Percentiles rank a stretch among this genome's conserved stretches.
These are phyloP conservation scores for Yponomeuta malinellus DNA, from an alignment of 2,888 invertebrate species.

Conservation along the genomic window DNA sequence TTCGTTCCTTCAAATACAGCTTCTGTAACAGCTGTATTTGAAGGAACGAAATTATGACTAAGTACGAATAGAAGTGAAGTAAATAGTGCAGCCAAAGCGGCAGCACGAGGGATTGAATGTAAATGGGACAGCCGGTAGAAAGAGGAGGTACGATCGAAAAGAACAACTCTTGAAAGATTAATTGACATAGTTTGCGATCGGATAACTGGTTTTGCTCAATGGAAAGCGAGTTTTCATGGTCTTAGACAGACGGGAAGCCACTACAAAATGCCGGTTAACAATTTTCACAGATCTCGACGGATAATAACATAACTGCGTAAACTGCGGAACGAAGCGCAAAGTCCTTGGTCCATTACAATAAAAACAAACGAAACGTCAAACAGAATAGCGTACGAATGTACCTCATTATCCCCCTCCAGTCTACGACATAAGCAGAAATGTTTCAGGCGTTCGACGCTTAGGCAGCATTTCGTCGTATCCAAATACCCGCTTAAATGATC, in stretches of 20 bases:
- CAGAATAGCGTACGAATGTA: conserved; percentile 2
- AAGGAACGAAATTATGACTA: no score
- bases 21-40: no score
- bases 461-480: conserved; percentile 59
- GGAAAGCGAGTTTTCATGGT: not conserved
- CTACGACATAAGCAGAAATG: conserved; percentile 64
- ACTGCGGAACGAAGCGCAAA: not conserved
- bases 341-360: conserved; percentile 8
- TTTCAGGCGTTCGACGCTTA: conserved; percentile 38
- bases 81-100: no score
- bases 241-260: not conserved
- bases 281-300: not conserved
- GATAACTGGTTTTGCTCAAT: not conserved
- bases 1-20: no score
- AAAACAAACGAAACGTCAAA: conserved; percentile 5
- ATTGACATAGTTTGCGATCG: not conserved
- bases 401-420: conserved; percentile 36
- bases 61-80: no score
- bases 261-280: not conserved
- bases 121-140: not conserved
- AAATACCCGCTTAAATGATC: conserved; percentile 59
- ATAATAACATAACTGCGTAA: not conserved
- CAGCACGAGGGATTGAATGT: no score
- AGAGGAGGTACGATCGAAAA: not conserved
- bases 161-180: not conserved